Conservation (phyloP, 2,888 invertebrate species). For the Trissonchulus sp. region DNA sequence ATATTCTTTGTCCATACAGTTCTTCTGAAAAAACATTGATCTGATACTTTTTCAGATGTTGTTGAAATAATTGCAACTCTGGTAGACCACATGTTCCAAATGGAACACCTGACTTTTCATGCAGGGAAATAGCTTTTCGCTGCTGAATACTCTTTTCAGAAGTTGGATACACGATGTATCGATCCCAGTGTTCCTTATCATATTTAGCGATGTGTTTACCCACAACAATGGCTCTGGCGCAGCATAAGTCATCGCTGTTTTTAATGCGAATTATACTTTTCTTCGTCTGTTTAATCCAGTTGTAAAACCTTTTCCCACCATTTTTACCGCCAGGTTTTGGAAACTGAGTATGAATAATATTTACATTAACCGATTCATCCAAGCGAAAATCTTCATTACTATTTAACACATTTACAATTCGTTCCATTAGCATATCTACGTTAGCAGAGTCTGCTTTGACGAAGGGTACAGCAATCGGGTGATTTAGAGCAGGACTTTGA, state of each 20-base stretch:
- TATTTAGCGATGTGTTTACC: not conserved
- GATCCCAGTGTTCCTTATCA: not conserved
- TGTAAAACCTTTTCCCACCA: not conserved
- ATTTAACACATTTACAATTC: conserved; percentile 10
- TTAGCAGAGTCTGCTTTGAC: not conserved
- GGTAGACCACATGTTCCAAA: not conserved
- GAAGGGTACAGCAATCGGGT: conserved; percentile 22
- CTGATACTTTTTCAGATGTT: not conserved
- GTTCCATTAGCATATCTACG: conserved; percentile 9
- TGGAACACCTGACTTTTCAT: not conserved
- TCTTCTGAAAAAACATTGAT: not conserved
- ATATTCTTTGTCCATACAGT: not conserved
- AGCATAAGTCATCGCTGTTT: not conserved
- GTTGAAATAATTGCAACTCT: not conserved
- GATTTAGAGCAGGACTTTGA: not conserved
- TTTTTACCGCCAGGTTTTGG: not conserved
- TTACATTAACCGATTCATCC: not conserved
- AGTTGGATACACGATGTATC: not conserved
- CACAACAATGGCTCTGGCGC: not conserved
- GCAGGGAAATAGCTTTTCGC: not conserved
- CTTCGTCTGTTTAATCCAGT: not conserved
- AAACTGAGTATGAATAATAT: conserved; percentile 22
- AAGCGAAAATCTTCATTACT: conserved; percentile 17
- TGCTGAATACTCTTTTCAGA: not conserved
- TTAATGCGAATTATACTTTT: not conserved